These are phyloP conservation scores for Muscina levida DNA, from an alignment of 2,888 invertebrate genomes.

Conservation along the genomic window DNA sequence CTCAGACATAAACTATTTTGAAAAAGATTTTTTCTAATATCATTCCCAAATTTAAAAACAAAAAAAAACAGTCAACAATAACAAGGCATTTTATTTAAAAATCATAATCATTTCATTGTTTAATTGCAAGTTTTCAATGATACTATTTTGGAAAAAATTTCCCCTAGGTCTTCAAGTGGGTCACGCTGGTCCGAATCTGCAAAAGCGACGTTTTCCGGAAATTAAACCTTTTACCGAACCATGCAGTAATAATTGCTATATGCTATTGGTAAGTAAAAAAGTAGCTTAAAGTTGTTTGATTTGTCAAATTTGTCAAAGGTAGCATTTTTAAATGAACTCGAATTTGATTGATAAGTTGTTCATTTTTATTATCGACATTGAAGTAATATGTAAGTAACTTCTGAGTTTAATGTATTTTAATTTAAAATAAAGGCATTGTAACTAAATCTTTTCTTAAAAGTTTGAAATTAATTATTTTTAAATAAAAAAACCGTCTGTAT, in stretches of 20 bases:
- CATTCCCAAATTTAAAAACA: slow-evolving; percentile 49
- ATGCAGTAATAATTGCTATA: slow-evolving; percentile 92
- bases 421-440: too few relatives aligned
- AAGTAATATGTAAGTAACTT: too few relatives aligned
- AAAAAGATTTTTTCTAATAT: slow-evolving; percentile 39
- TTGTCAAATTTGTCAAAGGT: too few relatives aligned
- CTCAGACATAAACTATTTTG: slow-evolving; percentile 41
- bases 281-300: background rate
- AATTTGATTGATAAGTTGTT: background rate
- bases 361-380: too few relatives aligned
- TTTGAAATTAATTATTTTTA: background rate
- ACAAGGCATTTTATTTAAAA: slow-evolving; percentile 59
- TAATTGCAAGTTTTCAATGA: background rate
- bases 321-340: background rate
- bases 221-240: slow-evolving; percentile 92
- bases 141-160: slow-evolving; percentile 7
- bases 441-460: background rate
- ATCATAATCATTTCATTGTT: slow-evolving; percentile 33
- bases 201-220: slow-evolving; percentile 93
- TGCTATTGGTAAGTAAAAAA: slow-evolving; percentile 86
- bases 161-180: slow-evolving; percentile 90
- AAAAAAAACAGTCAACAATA: slow-evolving; percentile 51
- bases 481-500: too few relatives aligned
- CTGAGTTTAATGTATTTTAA: too few relatives aligned
- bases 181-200: slow-evolving; percentile 94